Percentiles rank a stretch among this genome's conserved stretches.
Evolutionary conservation across 2,797 vertebrate genomes (phyloP).

Genomic region (Holocentrus rufus): DNA sequence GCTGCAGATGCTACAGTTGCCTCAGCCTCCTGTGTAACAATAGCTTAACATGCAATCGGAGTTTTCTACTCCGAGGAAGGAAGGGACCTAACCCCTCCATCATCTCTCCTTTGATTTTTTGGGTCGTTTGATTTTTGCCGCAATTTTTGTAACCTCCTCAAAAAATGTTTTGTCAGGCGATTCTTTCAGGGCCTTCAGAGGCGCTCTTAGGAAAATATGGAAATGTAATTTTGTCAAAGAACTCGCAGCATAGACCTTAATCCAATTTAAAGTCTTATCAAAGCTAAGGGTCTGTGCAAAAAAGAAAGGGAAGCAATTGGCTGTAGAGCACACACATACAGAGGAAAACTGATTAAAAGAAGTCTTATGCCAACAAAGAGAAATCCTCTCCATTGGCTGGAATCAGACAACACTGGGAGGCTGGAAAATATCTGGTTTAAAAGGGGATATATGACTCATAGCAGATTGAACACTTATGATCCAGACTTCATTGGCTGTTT

Average conservation of each 20-base stretch:
- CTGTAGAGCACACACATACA: constrained; percentile 15
- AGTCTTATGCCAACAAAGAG: constrained; percentile 58
- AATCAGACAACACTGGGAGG: constrained; percentile 43
- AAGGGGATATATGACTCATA: constrained; percentile 48
- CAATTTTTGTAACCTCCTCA: constrained; percentile 35
- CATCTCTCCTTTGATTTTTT: constrained; percentile 28
- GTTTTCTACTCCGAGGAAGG: background rate
- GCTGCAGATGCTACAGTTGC: constrained; percentile 44
- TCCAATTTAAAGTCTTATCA: constrained; percentile 71
- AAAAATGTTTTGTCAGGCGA: constrained; percentile 35
- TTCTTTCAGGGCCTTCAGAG: constrained; percentile 40
- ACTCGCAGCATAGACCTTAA: constrained; percentile 54
- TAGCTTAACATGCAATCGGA: constrained; percentile 23
- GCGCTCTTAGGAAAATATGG: constrained; percentile 58
- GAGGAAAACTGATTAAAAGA: constrained; percentile 57
- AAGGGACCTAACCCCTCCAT: constrained; percentile 15
- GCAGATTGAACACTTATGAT: constrained; percentile 52
- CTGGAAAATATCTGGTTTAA: constrained; percentile 40
- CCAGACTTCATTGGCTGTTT: constrained; percentile 46
- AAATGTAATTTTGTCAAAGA: constrained; percentile 63
- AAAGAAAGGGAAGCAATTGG: constrained; percentile 34
- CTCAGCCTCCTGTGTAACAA: constrained; percentile 40
- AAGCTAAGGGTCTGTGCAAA: constrained; percentile 54
- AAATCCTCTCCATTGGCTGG: constrained; percentile 42
- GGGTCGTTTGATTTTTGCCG: constrained; percentile 29